A percentile compares a stretch with the other conserved stretches of the same genome.
Evolutionary conservation across 2,888 invertebrate species (phyloP).

Genomic region (Epirrita christyi): DNA sequence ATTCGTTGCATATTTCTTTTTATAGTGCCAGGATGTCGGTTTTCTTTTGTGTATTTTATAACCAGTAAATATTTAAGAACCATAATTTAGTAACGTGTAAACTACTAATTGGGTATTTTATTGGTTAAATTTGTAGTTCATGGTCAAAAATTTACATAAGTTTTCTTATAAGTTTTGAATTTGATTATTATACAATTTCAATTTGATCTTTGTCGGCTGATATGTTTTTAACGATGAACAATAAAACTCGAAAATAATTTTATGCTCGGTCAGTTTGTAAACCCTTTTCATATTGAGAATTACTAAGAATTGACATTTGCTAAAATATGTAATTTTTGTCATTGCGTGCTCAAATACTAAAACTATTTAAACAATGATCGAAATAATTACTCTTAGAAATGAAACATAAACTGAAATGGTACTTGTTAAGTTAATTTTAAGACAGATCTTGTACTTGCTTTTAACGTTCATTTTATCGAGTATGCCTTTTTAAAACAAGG

Average conservation of each 20-base stretch:
- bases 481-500: conserved; percentile 66
- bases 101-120: too few relatives aligned
- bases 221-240: conserved; percentile 27
- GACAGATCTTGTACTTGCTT: conserved; percentile 8
- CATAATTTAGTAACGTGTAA: too few relatives aligned
- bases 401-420: conserved; percentile 8
- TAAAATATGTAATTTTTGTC: too few relatives aligned
- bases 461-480: conserved; percentile 40
- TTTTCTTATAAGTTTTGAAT: neutral
- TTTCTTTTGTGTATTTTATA: too few relatives aligned
- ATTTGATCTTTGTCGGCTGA: conserved; percentile 32
- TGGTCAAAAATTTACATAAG: neutral
- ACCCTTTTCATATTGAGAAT: conserved; percentile 25
- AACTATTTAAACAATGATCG: too few relatives aligned
- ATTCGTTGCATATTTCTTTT: too few relatives aligned
- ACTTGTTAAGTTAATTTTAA: conserved; percentile 14
- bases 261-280: conserved; percentile 33
- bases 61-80: too few relatives aligned
- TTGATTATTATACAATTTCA: conserved; percentile 18
- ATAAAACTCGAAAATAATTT: conserved; percentile 29
- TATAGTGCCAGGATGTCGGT: too few relatives aligned
- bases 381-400: conserved; percentile 10
- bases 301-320: conserved; percentile 14
- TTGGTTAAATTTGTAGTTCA: neutral
- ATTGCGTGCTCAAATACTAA: too few relatives aligned